phyloP scores from a whole-genome alignment of 2,113 vertebrate genomes.

The Microtus richardsoni region DNA sequence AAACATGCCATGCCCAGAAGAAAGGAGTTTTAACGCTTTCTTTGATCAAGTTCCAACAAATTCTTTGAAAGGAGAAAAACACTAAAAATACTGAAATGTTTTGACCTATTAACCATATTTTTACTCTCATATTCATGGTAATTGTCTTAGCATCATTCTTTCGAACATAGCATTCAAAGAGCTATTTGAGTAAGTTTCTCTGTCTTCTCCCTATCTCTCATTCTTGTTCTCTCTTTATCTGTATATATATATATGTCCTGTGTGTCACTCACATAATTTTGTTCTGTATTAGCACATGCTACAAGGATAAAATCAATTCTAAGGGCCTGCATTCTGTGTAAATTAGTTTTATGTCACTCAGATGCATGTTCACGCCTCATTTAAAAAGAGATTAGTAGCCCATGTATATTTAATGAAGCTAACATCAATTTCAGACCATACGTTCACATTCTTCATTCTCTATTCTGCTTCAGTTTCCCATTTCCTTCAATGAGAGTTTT shows the following conservation, averaged over 20 bases:
- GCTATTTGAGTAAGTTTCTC: not conserved
- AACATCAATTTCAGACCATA: not conserved
- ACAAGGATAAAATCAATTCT: not conserved
- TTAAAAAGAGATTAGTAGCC: not conserved
- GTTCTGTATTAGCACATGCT: not conserved
- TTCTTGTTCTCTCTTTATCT: too few species aligned
- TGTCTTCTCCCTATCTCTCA: too few species aligned
- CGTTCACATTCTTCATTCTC: not conserved
- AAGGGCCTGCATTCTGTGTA: not conserved
- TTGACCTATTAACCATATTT: not conserved
- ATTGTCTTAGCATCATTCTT: not conserved
- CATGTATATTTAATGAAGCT: not conserved
- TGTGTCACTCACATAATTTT: not conserved
- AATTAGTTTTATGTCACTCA: not conserved
- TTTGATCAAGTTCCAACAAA: not conserved
- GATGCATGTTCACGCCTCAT: not conserved
- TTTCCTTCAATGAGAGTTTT: not conserved
- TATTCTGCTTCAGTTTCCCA: not conserved
- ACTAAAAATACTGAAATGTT: not conserved
- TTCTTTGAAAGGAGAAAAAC: not conserved
- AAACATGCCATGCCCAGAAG: not conserved
- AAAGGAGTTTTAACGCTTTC: conserved; percentile 49
- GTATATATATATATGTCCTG: not conserved
- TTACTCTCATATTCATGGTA: not conserved
- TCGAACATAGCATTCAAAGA: not conserved